A percentile compares a stretch with the other conserved stretches of the same genome.
These are phyloP conservation scores for Cyphomyrus discorhynchus DNA, from an alignment of 2,113 vertebrate genomes.

Conservation along the genomic window DNA sequence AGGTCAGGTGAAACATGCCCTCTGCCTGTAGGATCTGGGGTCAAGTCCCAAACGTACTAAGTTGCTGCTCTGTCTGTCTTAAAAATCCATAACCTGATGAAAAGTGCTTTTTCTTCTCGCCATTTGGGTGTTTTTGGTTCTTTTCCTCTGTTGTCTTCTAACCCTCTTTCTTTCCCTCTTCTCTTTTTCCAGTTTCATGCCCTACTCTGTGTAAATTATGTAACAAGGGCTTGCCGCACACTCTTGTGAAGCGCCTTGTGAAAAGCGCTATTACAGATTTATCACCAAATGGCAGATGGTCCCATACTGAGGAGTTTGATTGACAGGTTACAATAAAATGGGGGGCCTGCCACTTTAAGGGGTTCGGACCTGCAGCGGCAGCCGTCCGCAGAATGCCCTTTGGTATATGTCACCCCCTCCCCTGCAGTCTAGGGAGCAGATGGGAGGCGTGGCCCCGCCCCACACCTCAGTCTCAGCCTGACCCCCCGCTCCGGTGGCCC, in stretches of 20 bases:
- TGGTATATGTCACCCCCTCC: not conserved
- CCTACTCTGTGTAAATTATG: not conserved
- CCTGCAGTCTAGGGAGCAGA: not conserved
- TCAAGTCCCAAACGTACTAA: not conserved
- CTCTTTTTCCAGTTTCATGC: not conserved
- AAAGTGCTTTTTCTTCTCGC: not conserved
- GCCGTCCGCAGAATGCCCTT: not conserved
- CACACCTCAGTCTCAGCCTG: not conserved
- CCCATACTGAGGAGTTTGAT: not conserved
- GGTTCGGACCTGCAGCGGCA: not conserved
- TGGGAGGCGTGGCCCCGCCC: slow-evolving; percentile 8
- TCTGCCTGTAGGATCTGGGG: not conserved
- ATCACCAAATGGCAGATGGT: not conserved
- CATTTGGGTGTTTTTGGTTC: not conserved
- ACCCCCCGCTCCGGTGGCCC: not conserved
- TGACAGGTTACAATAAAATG: not conserved
- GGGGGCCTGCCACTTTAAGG: not conserved
- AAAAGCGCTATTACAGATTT: not conserved
- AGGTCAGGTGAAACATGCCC: not conserved
- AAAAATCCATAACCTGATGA: not conserved
- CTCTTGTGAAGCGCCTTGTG: not conserved
- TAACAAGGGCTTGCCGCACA: not conserved
- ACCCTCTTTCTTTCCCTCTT: not conserved
- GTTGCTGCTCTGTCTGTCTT: not conserved
- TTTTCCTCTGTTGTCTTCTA: not conserved